Percentiles rank a stretch among this genome's conserved stretches.
phyloP scores from a whole-genome alignment of 1,140 invertebrate genomes.

The Atta texana region DNA sequence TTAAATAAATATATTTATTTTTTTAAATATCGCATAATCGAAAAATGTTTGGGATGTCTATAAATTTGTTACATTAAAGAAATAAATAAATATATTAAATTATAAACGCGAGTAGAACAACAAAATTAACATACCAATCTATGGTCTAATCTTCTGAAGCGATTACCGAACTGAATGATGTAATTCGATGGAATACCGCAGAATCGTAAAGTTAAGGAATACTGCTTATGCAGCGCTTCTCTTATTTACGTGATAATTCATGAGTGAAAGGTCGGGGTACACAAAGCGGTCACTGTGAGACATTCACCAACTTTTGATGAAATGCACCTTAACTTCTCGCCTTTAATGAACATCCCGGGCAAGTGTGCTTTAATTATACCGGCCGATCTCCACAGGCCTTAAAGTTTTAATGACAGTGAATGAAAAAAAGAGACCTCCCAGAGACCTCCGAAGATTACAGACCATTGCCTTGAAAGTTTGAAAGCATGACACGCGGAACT shows the following conservation, averaged over 20 bases:
- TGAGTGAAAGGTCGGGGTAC: slow-evolving; percentile 28
- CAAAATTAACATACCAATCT: neutral
- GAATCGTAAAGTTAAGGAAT: slow-evolving; percentile 6
- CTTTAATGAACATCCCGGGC: slow-evolving; percentile 67
- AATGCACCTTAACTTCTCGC: slow-evolving; percentile 66
- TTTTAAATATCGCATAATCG: neutral
- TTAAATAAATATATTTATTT: neutral
- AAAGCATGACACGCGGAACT: slow-evolving; percentile 45
- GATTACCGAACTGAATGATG: neutral
- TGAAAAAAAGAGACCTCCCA: neutral
- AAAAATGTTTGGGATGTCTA: neutral
- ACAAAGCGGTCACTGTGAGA: slow-evolving; percentile 57
- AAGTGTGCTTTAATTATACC: slow-evolving; percentile 69
- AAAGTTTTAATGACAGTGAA: slow-evolving; percentile 66
- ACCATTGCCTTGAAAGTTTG: slow-evolving; percentile 58
- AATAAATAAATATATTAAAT: neutral
- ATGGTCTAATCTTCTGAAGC: neutral
- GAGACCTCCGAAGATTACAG: slow-evolving; percentile 52
- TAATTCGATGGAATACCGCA: neutral
- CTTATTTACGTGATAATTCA: slow-evolving; percentile 59
- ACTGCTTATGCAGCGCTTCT: neutral
- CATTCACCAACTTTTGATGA: slow-evolving; percentile 69
- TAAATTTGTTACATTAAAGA: neutral
- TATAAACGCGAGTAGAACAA: too few species aligned
- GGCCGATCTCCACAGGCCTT: slow-evolving; percentile 54